phyloP scores from a whole-genome alignment of 2,888 invertebrate genomes.

The Formica aserva region DNA sequence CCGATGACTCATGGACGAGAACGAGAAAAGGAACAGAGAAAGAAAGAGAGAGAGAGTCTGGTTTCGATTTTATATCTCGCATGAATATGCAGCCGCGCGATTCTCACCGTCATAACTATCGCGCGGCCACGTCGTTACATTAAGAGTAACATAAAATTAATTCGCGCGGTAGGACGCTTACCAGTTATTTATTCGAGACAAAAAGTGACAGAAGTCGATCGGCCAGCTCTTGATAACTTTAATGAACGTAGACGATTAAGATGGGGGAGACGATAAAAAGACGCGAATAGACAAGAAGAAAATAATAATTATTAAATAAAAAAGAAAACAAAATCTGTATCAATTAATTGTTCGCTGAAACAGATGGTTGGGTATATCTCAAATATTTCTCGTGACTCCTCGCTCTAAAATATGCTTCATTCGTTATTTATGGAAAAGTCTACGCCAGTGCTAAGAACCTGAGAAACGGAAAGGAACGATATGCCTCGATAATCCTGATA shows the following conservation, averaged over 20 bases:
- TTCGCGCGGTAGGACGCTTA: conserved; percentile 25
- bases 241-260: not conserved
- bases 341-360: not conserved
- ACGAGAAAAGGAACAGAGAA: conserved; percentile 18
- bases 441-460: conserved; percentile 43
- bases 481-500: conserved; percentile 73
- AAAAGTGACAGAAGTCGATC: conserved; percentile 4
- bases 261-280: not conserved
- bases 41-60: conserved; percentile 41
- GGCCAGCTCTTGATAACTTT: not conserved
- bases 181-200: conserved; percentile 10
- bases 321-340: not conserved
- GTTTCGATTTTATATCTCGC: conserved; percentile 37
- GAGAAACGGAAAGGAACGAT: conserved; percentile 58
- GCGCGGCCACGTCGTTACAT: conserved; percentile 22
- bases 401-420: not conserved
- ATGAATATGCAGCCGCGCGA: conserved; percentile 38
- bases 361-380: not conserved
- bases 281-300: not conserved
- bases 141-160: conserved; percentile 49
- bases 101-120: conserved; percentile 38
- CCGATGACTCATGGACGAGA: conserved; percentile 48
- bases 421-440: conserved; percentile 11
- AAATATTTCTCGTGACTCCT: not conserved
- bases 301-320: not conserved